phyloP scores from a whole-genome alignment of 2,113 vertebrate genomes.

The Paradisaea rubra region DNA sequence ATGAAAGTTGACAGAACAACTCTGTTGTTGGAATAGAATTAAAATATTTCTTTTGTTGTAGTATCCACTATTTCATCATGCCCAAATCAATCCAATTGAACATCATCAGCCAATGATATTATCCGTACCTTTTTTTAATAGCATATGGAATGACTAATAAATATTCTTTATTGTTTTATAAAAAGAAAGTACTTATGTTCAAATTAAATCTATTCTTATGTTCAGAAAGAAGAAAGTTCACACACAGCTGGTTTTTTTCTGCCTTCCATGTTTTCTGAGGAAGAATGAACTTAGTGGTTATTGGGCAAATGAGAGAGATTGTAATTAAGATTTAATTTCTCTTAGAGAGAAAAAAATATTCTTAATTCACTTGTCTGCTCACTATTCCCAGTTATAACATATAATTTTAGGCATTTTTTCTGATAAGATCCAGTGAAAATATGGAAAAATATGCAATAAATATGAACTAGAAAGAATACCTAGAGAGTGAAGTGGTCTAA shows the following conservation, averaged over 20 bases:
- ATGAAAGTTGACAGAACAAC: accelerated
- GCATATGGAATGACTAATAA: neutral
- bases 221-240: neutral
- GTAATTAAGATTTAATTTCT: neutral
- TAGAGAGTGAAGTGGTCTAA: neutral
- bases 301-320: neutral
- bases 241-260: accelerated
- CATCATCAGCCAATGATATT: neutral
- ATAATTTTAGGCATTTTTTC: neutral
- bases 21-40: neutral
- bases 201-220: neutral
- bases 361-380: neutral
- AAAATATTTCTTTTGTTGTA: neutral
- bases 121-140: neutral
- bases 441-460: neutral
- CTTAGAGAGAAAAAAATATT: neutral
- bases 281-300: neutral
- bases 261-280: neutral
- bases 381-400: neutral
- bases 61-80: neutral
- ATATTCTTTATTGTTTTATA: neutral
- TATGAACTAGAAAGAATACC: neutral
- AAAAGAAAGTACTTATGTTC: neutral
- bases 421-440: neutral
- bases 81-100: neutral